phyloP scores from a whole-genome alignment of 1,140 invertebrate species.

The Drosophila tristis region DNA sequence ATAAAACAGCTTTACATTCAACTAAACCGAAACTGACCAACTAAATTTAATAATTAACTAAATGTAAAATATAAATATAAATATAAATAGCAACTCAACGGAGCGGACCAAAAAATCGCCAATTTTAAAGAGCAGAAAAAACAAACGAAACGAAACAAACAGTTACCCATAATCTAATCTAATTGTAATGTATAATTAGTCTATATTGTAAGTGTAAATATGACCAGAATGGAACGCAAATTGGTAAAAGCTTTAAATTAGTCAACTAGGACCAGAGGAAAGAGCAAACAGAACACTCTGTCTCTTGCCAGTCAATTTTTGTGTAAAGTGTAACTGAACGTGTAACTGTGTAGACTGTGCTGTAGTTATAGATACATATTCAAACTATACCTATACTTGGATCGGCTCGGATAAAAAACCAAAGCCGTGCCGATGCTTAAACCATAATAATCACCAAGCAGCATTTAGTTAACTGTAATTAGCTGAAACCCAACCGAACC shows the following conservation, averaged over 20 bases:
- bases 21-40: constrained; percentile 43
- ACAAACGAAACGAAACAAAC: constrained; percentile 9
- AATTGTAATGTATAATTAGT: constrained; percentile 24
- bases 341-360: constrained; percentile 75
- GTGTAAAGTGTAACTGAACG: constrained; percentile 64
- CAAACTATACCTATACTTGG: constrained; percentile 24
- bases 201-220: constrained; percentile 67
- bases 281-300: constrained; percentile 15
- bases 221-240: constrained; percentile 67
- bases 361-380: constrained; percentile 29
- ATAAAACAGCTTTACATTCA: constrained; percentile 48
- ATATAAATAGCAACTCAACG: constrained; percentile 37
- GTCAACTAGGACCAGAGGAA: constrained; percentile 39
- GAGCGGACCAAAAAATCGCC: constrained; percentile 33
- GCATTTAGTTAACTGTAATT: constrained; percentile 38
- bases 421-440: neutral
- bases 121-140: too few species aligned
- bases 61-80: constrained; percentile 43
- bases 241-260: constrained; percentile 79
- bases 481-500: constrained; percentile 24
- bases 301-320: constrained; percentile 54
- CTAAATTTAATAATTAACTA: constrained; percentile 27
- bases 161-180: constrained; percentile 7
- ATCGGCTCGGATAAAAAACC: neutral
- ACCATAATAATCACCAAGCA: constrained; percentile 20